Evolutionary conservation across 2,797 vertebrate genomes (phyloP).

Genomic region (Scolopax bukidnonensis): DNA sequence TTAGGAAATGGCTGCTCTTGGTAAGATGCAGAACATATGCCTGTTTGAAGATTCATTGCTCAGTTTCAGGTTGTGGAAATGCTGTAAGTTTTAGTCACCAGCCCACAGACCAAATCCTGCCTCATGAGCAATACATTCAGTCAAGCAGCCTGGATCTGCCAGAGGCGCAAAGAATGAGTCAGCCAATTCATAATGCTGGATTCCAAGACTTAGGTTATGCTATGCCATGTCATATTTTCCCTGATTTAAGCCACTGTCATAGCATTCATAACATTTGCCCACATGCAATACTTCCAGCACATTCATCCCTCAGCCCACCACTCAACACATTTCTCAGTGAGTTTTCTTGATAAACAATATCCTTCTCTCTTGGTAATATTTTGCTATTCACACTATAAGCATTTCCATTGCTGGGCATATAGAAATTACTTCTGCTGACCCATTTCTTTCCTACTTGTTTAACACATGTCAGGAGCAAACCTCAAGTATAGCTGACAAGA

Average conservation of each 20-base stretch:
- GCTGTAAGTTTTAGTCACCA: conserved; percentile 25
- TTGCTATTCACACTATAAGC: background rate
- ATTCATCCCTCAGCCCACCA: background rate
- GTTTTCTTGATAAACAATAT: background rate
- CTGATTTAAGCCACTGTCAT: background rate
- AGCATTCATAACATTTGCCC: background rate
- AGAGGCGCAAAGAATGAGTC: conserved; percentile 33
- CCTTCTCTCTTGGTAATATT: background rate
- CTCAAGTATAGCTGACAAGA: background rate
- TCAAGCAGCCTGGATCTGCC: conserved; percentile 17
- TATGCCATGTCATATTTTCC: background rate
- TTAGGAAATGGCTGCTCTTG: background rate
- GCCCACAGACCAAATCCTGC: conserved; percentile 5
- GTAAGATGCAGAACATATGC: background rate
- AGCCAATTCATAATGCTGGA: background rate
- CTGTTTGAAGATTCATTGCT: conserved; percentile 25
- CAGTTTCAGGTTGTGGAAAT: conserved; percentile 19
- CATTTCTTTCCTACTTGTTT: background rate
- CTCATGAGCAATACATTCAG: background rate
- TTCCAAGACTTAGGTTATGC: background rate
- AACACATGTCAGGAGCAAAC: background rate
- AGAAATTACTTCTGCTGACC: background rate
- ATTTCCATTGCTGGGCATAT: background rate
- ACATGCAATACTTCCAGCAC: background rate
- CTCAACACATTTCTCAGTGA: background rate